A percentile compares a stretch with the other conserved stretches of the same genome.
Evolutionary conservation across 2,113 vertebrate genomes (phyloP).

Genomic region (Sinocyclocheilus anophthalmus): DNA sequence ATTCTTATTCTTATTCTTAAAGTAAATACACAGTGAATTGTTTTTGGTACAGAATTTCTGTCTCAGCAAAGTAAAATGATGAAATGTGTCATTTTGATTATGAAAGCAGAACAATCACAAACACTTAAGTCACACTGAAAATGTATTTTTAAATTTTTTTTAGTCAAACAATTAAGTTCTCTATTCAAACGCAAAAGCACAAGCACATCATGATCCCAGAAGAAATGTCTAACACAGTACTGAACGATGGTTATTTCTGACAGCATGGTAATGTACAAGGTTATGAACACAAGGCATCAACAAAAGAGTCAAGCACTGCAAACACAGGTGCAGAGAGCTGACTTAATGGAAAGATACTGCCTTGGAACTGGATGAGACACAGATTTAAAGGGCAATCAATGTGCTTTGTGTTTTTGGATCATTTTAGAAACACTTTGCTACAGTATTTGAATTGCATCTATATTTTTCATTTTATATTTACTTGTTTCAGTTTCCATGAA

Average conservation of each 20-base stretch:
- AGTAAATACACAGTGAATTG: background rate
- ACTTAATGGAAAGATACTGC: constrained; percentile 53
- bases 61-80: background rate
- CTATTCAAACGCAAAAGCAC: background rate
- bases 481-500: background rate
- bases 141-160: too few species aligned
- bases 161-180: background rate
- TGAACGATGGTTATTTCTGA: background rate
- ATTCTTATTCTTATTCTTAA: background rate
- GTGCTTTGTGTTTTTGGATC: background rate
- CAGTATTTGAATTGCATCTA: too few species aligned
- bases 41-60: background rate
- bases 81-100: background rate
- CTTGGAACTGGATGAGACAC: background rate
- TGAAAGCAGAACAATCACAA: background rate
- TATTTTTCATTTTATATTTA: background rate
- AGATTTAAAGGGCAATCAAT: background rate
- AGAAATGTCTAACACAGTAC: background rate
- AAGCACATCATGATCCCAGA: background rate
- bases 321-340: constrained; percentile 16
- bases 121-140: background rate
- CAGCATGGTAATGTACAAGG: constrained; percentile 36
- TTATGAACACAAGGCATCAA: constrained; percentile 9
- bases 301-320: background rate
- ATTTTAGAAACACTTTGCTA: background rate